A percentile compares a stretch with the other conserved stretches of the same genome.
Conservation (phyloP, 2,888 invertebrate genomes). For the Taenaris catops region DNA sequence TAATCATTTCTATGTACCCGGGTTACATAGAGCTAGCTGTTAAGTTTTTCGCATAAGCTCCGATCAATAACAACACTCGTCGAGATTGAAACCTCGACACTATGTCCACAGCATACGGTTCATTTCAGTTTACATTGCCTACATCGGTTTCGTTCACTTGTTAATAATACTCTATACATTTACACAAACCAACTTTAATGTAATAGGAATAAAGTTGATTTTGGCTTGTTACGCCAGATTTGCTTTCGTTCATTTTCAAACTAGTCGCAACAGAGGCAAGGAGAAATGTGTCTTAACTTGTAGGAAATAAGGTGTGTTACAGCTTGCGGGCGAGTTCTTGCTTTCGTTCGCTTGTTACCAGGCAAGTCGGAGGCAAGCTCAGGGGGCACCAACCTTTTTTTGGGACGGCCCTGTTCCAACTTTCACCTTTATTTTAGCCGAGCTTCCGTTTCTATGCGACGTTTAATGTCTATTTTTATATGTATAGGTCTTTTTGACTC, state of each 20-base stretch:
- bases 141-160: neutral
- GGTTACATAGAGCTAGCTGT: constrained; percentile 27
- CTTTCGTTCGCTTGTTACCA: constrained; percentile 71
- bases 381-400: constrained; percentile 68
- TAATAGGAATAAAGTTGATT: neutral
- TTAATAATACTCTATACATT: neutral
- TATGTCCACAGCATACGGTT: neutral
- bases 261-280: neutral
- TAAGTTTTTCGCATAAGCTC: constrained; percentile 70
- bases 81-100: neutral
- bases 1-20: constrained; percentile 23
- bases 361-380: constrained; percentile 43
- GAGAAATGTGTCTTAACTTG: constrained; percentile 21
- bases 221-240: neutral
- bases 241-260: neutral
- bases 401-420: constrained; percentile 54
- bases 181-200: neutral
- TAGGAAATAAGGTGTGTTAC: constrained; percentile 28
- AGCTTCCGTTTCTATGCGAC: constrained; percentile 30
- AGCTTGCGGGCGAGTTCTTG: constrained; percentile 27
- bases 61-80: constrained; percentile 62
- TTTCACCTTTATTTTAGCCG: constrained; percentile 49
- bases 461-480: constrained; percentile 7
- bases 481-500: too few relatives aligned
- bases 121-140: neutral